These are phyloP conservation scores for Leucophenga varia DNA, from an alignment of 1,140 invertebrate genomes.

Conservation along the genomic window DNA sequence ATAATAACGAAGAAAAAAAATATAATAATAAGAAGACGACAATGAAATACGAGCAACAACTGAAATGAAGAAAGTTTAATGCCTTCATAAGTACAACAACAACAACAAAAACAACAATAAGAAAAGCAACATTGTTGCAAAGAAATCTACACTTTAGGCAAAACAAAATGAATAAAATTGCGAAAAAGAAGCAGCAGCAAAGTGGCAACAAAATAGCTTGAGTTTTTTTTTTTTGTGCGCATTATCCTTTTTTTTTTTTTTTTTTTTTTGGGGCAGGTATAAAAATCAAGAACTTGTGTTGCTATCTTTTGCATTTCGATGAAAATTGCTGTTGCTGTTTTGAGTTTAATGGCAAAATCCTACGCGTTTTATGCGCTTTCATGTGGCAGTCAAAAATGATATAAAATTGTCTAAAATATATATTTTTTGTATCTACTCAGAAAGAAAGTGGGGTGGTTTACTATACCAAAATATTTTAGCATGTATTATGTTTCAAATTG, in stretches of 20 bases:
- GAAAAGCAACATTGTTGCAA: slow-evolving; percentile 22
- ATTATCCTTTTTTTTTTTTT: slow-evolving; percentile 29
- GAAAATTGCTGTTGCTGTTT: too few relatives aligned
- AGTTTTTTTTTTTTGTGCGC: slow-evolving; percentile 48
- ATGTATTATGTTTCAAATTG: too few relatives aligned
- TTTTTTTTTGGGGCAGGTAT: slow-evolving; percentile 26
- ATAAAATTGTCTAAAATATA: too few relatives aligned
- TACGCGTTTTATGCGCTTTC: too few relatives aligned
- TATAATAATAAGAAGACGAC: neutral
- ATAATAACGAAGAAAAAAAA: neutral
- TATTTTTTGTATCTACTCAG: too few relatives aligned
- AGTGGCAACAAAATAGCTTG: slow-evolving; percentile 20
- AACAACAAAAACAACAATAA: too few relatives aligned
- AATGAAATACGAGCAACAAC: neutral
- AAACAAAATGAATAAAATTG: slow-evolving; percentile 42
- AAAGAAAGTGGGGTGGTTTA: too few relatives aligned
- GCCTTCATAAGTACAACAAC: slow-evolving; percentile 53
- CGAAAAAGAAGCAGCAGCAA: slow-evolving; percentile 48
- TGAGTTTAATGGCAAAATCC: too few relatives aligned
- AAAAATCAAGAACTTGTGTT: slow-evolving; percentile 51
- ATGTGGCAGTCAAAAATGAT: too few relatives aligned
- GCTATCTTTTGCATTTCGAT: slow-evolving; percentile 40
- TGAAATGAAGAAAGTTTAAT: slow-evolving; percentile 54
- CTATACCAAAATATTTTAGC: too few relatives aligned
- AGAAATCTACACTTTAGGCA: slow-evolving; percentile 1